Percentiles rank a stretch among this genome's conserved stretches.
Conservation (phyloP, 2,113 vertebrate genomes). For the Coturnix japonica region DNA sequence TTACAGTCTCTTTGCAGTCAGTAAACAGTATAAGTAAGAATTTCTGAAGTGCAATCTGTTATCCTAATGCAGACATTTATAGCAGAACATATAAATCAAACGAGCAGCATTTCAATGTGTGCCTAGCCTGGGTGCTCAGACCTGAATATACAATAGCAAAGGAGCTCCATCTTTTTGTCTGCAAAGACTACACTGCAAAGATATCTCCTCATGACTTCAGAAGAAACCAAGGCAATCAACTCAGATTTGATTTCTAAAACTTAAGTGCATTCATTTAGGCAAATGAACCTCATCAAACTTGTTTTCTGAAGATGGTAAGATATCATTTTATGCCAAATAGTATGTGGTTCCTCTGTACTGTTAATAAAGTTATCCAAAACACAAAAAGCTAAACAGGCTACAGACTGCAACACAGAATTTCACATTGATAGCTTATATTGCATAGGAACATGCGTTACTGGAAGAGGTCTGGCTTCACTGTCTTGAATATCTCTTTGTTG, state of each 20-base stretch:
- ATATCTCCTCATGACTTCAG: not conserved
- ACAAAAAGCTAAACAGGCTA: not conserved
- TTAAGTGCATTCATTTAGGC: not conserved
- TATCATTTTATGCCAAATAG: not conserved
- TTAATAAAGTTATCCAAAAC: not conserved
- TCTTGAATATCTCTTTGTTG: not conserved
- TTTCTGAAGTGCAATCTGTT: not conserved
- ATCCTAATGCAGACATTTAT: not conserved
- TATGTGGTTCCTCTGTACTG: not conserved
- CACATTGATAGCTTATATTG: fast-evolving
- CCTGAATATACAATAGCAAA: not conserved
- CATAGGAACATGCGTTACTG: not conserved
- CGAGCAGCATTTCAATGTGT: not conserved
- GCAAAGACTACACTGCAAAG: not conserved
- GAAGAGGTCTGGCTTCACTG: not conserved
- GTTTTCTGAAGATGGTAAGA: not conserved
- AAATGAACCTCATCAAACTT: not conserved
- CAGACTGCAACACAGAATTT: not conserved
- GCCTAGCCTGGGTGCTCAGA: not conserved
- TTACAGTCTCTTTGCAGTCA: not conserved
- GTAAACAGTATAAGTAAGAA: not conserved
- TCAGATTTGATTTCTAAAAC: not conserved
- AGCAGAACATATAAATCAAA: not conserved
- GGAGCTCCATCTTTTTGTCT: not conserved
- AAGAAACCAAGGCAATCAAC: not conserved